Conservation (phyloP, 30 jellyfish, hydroid and myxozoan species). For the Aurelia coerulea region DNA sequence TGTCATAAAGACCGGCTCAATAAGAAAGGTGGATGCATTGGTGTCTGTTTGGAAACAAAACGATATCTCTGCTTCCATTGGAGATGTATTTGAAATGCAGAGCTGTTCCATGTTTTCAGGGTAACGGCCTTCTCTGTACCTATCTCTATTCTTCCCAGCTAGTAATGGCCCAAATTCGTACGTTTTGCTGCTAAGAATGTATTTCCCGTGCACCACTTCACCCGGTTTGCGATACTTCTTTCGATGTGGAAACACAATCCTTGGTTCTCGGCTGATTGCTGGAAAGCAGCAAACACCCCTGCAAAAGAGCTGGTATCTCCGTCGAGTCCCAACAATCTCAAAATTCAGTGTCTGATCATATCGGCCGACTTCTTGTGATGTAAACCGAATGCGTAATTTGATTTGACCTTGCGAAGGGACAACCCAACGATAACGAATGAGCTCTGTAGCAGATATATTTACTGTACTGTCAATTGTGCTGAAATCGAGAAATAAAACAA, state of each 20-base stretch:
- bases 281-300: conserved; percentile 97
- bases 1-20: conserved; percentile 73
- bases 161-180: conserved; percentile 94
- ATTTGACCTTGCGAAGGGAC: conserved; percentile 72
- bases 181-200: conserved; percentile 78
- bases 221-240: conserved; percentile 85
- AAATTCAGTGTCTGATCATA: conserved; percentile 90
- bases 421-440: conserved; percentile 90
- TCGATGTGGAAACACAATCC: conserved; percentile 95
- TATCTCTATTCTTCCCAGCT: conserved; percentile 97
- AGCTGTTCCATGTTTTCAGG: conserved; percentile 97
- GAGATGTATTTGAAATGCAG: conserved; percentile 85
- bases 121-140: conserved; percentile 96
- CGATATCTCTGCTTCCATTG: conserved; percentile 88
- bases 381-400: conserved; percentile 69
- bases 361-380: conserved; percentile 92
- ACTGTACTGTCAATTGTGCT: conserved; percentile 60
- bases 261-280: conserved; percentile 92
- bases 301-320: conserved; percentile 93
- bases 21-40: conserved; percentile 90
- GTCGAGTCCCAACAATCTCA: conserved; percentile 94
- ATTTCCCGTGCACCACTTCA: conserved; percentile 86
- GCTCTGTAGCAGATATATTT: conserved; percentile 30
- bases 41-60: conserved; percentile 85
- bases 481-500: neutral